Percentiles rank a stretch among this genome's conserved stretches.
Evolutionary conservation across 2,888 invertebrate species (phyloP).

Genomic region (Agrotis ipsilon): DNA sequence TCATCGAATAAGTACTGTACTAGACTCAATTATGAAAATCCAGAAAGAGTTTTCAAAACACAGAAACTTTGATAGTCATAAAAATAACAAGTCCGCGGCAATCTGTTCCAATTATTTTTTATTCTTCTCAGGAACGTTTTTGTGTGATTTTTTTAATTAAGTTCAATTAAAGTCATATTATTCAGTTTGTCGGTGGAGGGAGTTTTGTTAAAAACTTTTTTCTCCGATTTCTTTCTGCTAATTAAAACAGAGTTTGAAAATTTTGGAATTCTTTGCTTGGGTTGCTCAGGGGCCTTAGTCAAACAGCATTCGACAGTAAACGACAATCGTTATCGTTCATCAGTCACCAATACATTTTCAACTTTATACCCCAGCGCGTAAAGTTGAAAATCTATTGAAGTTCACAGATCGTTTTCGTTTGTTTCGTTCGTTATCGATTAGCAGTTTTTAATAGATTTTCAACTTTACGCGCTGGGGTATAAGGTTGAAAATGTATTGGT

Average conservation of each 20-base stretch:
- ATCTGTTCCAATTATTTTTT: constrained; percentile 71
- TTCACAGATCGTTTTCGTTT: too few species aligned
- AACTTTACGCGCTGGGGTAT: too few species aligned
- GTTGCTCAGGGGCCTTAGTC: too few species aligned
- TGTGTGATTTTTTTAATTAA: constrained; percentile 69
- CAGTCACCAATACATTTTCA: too few species aligned
- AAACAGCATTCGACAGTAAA: too few species aligned
- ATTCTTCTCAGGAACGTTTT: constrained; percentile 62
- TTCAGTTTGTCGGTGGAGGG: constrained; percentile 63
- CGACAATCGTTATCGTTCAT: too few species aligned
- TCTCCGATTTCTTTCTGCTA: constrained; percentile 68
- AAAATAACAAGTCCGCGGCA: constrained; percentile 55
- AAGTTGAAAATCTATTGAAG: too few species aligned
- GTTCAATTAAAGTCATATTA: constrained; percentile 81
- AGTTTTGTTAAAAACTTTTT: constrained; percentile 66
- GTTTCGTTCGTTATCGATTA: too few species aligned
- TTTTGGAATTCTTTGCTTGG: constrained; percentile 62
- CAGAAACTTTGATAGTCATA: constrained; percentile 44
- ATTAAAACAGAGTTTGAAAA: constrained; percentile 72
- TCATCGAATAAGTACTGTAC: constrained; percentile 20
- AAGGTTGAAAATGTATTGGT: too few species aligned
- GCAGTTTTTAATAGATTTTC: too few species aligned
- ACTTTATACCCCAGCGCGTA: too few species aligned
- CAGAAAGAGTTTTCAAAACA: constrained; percentile 20
- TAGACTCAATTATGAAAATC: background rate